These are phyloP conservation scores for Ferdinandea cuprea DNA, from an alignment of 2,888 invertebrate genomes.

Conservation along the genomic window DNA sequence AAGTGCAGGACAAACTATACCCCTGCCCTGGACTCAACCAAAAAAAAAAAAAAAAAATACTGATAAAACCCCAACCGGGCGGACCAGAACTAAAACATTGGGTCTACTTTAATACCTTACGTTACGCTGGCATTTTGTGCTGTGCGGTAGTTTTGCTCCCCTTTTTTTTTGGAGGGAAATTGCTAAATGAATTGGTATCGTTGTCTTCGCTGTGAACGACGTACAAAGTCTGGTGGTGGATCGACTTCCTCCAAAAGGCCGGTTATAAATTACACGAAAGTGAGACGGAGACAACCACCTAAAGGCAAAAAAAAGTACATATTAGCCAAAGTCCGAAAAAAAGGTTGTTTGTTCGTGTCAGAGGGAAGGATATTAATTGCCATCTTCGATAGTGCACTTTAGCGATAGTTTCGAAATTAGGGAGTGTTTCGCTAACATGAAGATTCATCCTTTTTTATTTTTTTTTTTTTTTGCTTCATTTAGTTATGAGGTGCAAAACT, in stretches of 20 bases:
- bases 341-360: conserved; percentile 48
- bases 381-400: conserved; percentile 53
- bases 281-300: conserved; percentile 26
- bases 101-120: conserved; percentile 48
- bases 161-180: conserved; percentile 24
- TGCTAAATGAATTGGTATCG: conserved; percentile 63
- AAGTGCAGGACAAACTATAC: conserved; percentile 22
- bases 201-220: conserved; percentile 12
- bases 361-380: conserved; percentile 45
- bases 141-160: conserved; percentile 27
- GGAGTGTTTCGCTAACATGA: conserved; percentile 11
- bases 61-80: conserved; percentile 9
- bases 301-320: conserved; percentile 7
- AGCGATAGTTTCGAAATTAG: conserved; percentile 46
- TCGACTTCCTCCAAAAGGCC: conserved; percentile 36
- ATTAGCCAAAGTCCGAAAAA: conserved; percentile 12
- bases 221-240: not conserved
- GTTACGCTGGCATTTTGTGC: conserved; percentile 36
- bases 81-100: conserved; percentile 47
- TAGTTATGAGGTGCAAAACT: conserved; percentile 23
- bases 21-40: not conserved
- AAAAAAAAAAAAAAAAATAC: conserved; percentile 15
- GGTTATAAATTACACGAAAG: conserved; percentile 61
- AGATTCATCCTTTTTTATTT: not conserved
- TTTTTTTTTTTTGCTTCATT: not conserved